Evolutionary conservation across 2,113 vertebrate species (phyloP), one percentile per base, ranked within the genome.

Genomic region (Entelurus aequoreus): DNA sequence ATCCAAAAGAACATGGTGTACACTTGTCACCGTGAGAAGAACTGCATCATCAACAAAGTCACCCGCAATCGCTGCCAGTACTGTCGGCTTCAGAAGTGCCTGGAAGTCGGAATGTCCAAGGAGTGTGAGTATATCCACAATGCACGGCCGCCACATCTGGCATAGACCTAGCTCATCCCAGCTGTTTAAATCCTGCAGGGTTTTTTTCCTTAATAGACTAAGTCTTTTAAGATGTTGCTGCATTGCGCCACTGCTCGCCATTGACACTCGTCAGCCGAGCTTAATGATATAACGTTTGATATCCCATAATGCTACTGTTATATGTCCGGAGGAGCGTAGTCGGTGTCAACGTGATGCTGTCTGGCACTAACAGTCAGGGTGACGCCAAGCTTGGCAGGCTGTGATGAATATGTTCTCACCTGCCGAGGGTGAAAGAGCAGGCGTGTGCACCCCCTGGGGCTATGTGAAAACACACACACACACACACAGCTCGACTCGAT

Each of bases 1-100:
- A 98, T 99, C 86, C 96, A 99, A 92, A 99, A 99, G 89, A 99
- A 98, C 91, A 99, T 99, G 96, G 94, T 98, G 80, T 99, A 99
- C 86, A 99, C 96, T 2, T 99, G 96, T 82, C 96, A 98, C 88
- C 90, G 96, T 40, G 96, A 99, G 88, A 98, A 97, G 90, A 96
- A 93, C 90, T 99, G 96, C 89, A 92, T 96, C 88, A 96, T 99
- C 90, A 98, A 99, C 92, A 99, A 99, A 92, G 96, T 99, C 88
- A 98, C 96, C 35, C 93, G 96, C 70, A 99, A 99, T 88, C 95
- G 96, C 67, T 99, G 96, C 90, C 96, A 99, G 91, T 99, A 94
- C 88, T 99, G 96, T 88, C 95, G 96, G 59, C 93, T 99, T 83
- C 96, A 99, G 93, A 98, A 97, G 91, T 99, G 95, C 92, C 94